phyloP scores from a whole-genome alignment of 2,797 vertebrate species.

The Gobio occitaniae region DNA sequence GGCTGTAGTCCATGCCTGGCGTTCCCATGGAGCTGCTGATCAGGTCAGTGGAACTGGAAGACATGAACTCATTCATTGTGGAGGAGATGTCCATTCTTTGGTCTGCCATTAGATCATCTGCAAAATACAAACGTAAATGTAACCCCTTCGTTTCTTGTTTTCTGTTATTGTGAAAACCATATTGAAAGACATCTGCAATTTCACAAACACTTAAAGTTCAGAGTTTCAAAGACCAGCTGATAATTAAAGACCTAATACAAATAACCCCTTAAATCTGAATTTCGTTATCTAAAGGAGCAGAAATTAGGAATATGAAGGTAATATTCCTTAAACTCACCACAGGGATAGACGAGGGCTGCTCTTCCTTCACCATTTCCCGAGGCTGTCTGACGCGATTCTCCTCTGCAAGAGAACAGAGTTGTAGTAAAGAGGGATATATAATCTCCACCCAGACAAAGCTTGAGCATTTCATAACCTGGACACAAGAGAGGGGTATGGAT shows the following conservation, averaged over 20 bases:
- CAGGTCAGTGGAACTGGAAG: conserved; percentile 89
- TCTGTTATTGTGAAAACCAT: not conserved
- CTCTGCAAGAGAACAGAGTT: conserved; percentile 45
- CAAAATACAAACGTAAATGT: not conserved
- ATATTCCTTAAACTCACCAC: conserved; percentile 57
- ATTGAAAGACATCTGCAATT: not conserved
- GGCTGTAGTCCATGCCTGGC: conserved; percentile 82
- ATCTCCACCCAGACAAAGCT: conserved; percentile 22
- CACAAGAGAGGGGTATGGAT: conserved; percentile 5
- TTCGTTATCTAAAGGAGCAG: not conserved
- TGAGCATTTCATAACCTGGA: conserved; percentile 28
- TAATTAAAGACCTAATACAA: not conserved
- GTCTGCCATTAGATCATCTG: conserved; percentile 93
- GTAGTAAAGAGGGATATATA: not conserved
- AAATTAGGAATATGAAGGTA: not conserved
- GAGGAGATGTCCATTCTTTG: conserved; percentile 99
- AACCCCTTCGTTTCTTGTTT: not conserved
- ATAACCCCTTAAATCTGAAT: not conserved
- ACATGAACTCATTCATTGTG: conserved; percentile 98
- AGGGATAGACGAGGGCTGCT: conserved; percentile 54
- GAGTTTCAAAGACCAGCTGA: not conserved
- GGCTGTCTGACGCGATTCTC: not conserved
- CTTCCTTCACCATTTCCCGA: conserved; percentile 57
- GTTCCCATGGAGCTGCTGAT: conserved; percentile 89
- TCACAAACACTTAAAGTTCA: not conserved